Conservation (phyloP, 1,140 invertebrate genomes). For the Steinernema khuongi region DNA sequence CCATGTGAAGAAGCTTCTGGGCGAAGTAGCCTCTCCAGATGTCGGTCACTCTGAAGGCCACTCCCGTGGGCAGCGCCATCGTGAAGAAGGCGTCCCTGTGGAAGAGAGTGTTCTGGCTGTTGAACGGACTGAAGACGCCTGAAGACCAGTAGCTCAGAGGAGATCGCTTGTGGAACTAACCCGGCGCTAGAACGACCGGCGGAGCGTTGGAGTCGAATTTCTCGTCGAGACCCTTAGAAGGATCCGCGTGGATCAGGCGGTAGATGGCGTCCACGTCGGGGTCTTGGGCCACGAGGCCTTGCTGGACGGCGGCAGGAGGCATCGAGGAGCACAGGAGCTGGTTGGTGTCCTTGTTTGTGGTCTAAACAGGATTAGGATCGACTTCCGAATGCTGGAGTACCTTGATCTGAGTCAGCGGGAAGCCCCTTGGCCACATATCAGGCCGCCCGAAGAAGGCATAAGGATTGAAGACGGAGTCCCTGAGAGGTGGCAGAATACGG, state of each 20-base stretch:
- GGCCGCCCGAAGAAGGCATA: slow-evolving; percentile 56
- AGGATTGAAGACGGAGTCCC: slow-evolving; percentile 45
- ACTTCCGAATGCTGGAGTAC: not conserved
- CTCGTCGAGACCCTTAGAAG: slow-evolving; percentile 25
- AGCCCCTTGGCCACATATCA: slow-evolving; percentile 58
- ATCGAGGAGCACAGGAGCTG: not conserved
- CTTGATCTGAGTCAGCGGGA: slow-evolving; percentile 47
- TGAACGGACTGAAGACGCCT: too few species aligned
- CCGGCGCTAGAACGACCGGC: slow-evolving; percentile 43
- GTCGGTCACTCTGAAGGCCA: too few species aligned
- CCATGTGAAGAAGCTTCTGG: slow-evolving; percentile 36
- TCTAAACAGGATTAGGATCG: not conserved
- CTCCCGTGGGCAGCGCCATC: too few species aligned
- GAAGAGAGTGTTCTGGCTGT: too few species aligned
- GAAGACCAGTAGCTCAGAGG: too few species aligned
- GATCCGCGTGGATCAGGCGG: slow-evolving; percentile 39
- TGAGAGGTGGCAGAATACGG: too few species aligned
- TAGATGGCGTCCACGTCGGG: slow-evolving; percentile 59
- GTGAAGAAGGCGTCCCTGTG: too few species aligned
- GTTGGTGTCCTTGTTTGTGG: not conserved
- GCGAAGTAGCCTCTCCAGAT: too few species aligned
- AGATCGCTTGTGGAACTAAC: too few species aligned
- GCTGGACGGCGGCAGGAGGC: slow-evolving; percentile 49
- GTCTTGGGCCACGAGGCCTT: slow-evolving; percentile 58
- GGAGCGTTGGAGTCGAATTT: slow-evolving; percentile 25